These are phyloP conservation scores for Nibea coibor DNA, from an alignment of 2,113 vertebrate genomes.

Conservation along the genomic window DNA sequence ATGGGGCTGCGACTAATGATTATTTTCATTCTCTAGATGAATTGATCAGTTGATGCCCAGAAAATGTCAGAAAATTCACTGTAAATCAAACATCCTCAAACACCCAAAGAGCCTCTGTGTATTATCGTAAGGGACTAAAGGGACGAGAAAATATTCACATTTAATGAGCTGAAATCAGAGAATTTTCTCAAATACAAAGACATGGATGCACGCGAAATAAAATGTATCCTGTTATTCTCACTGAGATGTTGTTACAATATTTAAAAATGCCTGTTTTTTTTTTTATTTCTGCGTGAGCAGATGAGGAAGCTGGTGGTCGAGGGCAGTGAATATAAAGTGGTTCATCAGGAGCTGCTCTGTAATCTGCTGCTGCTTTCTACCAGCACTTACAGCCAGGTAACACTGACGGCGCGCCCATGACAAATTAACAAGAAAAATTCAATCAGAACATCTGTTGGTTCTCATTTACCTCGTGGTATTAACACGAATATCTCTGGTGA, in stretches of 20 bases:
- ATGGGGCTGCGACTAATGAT: too few relatives aligned
- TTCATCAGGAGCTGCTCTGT: conserved; percentile 93
- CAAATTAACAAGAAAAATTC: conserved; percentile 3
- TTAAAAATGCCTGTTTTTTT: background rate
- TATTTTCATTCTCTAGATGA: too few relatives aligned
- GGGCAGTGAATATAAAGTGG: conserved; percentile 92
- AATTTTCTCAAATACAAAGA: too few relatives aligned
- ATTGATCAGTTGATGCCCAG: too few relatives aligned
- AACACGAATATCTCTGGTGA: conserved; percentile 15
- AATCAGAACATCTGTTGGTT: conserved; percentile 32
- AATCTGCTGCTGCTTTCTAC: conserved; percentile 95
- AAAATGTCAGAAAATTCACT: too few relatives aligned
- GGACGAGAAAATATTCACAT: too few relatives aligned
- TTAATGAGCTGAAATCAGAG: too few relatives aligned
- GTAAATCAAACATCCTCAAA: too few relatives aligned
- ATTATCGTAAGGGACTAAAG: too few relatives aligned
- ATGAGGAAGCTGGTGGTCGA: conserved; percentile 94
- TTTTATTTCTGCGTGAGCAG: conserved; percentile 73
- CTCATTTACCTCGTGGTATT: conserved; percentile 17
- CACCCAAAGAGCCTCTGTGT: too few relatives aligned
- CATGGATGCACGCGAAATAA: background rate
- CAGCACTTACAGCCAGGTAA: conserved; percentile 95
- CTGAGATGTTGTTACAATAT: background rate
- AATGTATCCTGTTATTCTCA: background rate
- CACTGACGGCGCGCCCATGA: background rate